Evolutionary conservation across 2,797 vertebrate species (phyloP).

Genomic region (Sebastes steindachneri): DNA sequence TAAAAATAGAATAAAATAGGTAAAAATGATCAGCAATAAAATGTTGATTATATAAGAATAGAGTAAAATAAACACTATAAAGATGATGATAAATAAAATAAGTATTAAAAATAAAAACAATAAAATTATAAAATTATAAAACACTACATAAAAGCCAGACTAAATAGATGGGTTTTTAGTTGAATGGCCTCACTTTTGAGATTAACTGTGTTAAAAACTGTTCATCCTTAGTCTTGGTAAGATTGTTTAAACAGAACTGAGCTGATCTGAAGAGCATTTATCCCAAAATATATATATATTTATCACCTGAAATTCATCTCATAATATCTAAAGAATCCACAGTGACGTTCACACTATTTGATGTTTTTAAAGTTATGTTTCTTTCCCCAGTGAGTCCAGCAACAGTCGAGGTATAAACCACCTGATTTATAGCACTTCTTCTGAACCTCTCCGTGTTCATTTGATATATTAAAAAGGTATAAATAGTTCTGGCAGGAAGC

Average conservation of each 20-base stretch:
- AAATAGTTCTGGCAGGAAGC: constrained; percentile 39
- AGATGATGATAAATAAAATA: too few species aligned
- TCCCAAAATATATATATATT: not conserved
- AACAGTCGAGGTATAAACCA: not conserved
- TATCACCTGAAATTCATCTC: not conserved
- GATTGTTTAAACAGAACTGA: not conserved
- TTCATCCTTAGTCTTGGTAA: not conserved
- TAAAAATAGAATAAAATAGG: too few species aligned
- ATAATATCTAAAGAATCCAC: not conserved
- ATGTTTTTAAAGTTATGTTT: not conserved
- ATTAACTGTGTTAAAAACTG: too few species aligned
- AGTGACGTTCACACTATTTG: not conserved
- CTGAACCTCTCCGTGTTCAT: not conserved
- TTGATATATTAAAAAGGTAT: constrained; percentile 36
- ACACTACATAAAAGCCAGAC: too few species aligned
- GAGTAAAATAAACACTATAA: too few species aligned
- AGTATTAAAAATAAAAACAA: too few species aligned
- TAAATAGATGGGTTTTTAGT: too few species aligned
- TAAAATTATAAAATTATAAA: too few species aligned
- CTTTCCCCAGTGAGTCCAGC: not conserved
- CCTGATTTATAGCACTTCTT: constrained; percentile 2
- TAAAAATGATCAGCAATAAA: too few species aligned
- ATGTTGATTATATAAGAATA: too few species aligned
- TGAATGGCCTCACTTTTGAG: too few species aligned
- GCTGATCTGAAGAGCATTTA: not conserved